These are phyloP conservation scores for Montipora cactus DNA, from an alignment of 64 coral and sea anemone genomes.

Conservation along the genomic window DNA sequence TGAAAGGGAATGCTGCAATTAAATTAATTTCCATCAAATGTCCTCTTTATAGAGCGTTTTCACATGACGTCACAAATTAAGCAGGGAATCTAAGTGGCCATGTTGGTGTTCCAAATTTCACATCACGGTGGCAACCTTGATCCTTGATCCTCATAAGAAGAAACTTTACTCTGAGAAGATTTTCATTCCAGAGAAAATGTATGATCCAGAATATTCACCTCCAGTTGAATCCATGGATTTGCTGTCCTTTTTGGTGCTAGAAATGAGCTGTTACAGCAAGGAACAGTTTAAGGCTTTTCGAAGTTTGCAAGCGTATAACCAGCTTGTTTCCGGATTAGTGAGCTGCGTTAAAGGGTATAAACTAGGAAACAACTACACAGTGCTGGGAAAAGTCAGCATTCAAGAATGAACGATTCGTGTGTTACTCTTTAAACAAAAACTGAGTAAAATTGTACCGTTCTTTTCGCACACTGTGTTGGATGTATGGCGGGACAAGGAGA, in stretches of 20 bases:
- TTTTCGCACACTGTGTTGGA: conserved; percentile 23
- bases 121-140: too few relatives aligned
- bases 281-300: conserved; percentile 49
- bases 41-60: too few relatives aligned
- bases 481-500: conserved; percentile 54
- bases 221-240: conserved; percentile 55
- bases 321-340: conserved; percentile 46
- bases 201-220: conserved; percentile 60
- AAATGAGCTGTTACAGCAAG: conserved; percentile 44
- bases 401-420: conserved; percentile 27
- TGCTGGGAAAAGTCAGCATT: conserved; percentile 19
- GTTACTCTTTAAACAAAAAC: conserved; percentile 8
- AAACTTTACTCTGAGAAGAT: too few relatives aligned
- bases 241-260: conserved; percentile 11
- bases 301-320: conserved; percentile 25
- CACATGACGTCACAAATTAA: too few relatives aligned
- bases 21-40: too few relatives aligned
- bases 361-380: conserved; percentile 10
- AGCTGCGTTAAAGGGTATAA: conserved; percentile 16
- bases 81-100: too few relatives aligned
- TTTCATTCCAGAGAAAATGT: not conserved
- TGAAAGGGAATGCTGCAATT: too few relatives aligned
- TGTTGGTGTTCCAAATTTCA: too few relatives aligned
- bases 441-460: conserved; percentile 12
- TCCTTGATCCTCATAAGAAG: too few relatives aligned